Base-by-base conservation (phyloP, 2,888 invertebrate species). In the Steinernema hermaphroditum region DNA sequence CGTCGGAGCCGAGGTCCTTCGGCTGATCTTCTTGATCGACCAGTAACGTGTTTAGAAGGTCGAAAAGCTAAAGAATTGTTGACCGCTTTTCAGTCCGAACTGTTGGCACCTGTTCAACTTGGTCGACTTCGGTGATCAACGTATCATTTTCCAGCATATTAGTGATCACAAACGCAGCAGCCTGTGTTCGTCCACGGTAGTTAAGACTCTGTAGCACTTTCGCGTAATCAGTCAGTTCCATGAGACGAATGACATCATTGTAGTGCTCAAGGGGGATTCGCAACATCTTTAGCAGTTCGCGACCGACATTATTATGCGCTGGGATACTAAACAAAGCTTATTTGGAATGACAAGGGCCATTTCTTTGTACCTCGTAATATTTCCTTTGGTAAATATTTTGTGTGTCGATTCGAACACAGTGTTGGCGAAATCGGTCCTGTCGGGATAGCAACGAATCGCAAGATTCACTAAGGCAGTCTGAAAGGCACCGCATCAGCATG, bases 361-460 rank as follows among this genome's bases (percentile, higher is more conserved):
- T 12, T 29, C 19, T 4, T 75, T 77, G 75, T 44, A 85, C 84
- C 73, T 72, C 27, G 92, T 91, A 80, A 94, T 91, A 78, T 93
- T 92, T 81, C 96, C 91, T 80, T 94, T 92, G 68, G 92, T 92
- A 86, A 97, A 94, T 80, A 96, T 93, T 87, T 92, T 92, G 76
- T 92, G 92, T 0, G 96, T 96, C 62, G 94, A 93, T 70, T 93
- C 91, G 79, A 97, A 90, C 22, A 97, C 96, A 86, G 94, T 92
- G 88, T 97, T 96, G 1, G 96, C 95, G 86, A 95, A 96, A 87
- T 94, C 93, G 19, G 94, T 92, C 84, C 93, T 91, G 86, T 94
- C 93, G 0, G 95, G 94, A 89, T 98, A 98, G 87, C 96, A 96
- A 85, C 96, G 94, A 85, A 96, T 92, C 0, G 97, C 96, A 77